A percentile compares a stretch with the other conserved stretches of the same genome.
Conservation (phyloP, 2,113 vertebrate genomes). For the Myiagra hebetior region DNA sequence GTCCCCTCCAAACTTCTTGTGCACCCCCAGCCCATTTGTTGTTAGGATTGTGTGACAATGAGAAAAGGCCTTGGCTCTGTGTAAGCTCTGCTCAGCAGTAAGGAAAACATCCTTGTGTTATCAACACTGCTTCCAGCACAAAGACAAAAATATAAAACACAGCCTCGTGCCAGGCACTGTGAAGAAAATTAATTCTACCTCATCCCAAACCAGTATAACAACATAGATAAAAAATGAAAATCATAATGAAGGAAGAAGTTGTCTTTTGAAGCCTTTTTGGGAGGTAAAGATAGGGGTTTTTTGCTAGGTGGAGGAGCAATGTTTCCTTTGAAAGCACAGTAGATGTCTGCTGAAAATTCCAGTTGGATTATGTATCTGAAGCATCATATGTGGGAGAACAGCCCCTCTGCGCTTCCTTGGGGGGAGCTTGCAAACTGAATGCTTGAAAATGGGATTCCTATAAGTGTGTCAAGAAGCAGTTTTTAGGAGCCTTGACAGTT, state of each 20-base stretch:
- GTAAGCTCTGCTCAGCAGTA: not conserved
- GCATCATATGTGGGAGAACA: not conserved
- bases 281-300: not conserved
- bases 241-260: not conserved
- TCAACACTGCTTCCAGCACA: not conserved
- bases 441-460: not conserved
- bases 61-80: not conserved
- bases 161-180: not conserved
- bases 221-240: not conserved
- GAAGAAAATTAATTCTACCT: not conserved
- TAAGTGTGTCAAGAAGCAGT: not conserved
- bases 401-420: not conserved
- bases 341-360: not conserved
- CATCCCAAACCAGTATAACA: not conserved
- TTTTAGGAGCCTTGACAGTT: not conserved
- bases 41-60: rapidly evolving
- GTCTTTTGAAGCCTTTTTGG: not conserved
- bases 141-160: not conserved
- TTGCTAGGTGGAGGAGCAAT: not conserved
- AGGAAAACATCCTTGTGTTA: not conserved
- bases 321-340: not conserved
- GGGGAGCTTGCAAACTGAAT: not conserved
- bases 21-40: not conserved
- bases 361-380: not conserved
- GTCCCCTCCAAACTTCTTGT: not conserved